Evolutionary conservation across 2,797 vertebrate species (phyloP).

Genomic region (Ptychobarbus kaznakovi): DNA sequence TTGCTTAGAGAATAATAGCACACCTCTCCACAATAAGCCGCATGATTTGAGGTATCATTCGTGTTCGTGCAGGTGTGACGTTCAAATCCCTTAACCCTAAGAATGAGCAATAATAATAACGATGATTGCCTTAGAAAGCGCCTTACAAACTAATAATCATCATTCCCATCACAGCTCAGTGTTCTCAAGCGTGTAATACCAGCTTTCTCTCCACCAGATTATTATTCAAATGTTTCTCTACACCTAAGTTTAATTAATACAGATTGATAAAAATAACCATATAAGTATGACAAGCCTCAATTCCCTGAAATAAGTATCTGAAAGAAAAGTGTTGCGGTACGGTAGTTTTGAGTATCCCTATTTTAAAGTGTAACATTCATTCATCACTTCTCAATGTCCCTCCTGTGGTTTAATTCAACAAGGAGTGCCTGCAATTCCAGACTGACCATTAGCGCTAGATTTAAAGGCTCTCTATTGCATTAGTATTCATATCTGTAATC

Average conservation of each 20-base stretch:
- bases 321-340: not conserved
- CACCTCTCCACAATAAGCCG: not conserved
- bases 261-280: not conserved
- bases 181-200: constrained; percentile 25
- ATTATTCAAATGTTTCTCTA: constrained; percentile 24
- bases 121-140: constrained; percentile 14
- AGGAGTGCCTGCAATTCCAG: constrained; percentile 6
- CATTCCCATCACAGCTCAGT: constrained; percentile 15
- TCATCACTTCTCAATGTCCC: constrained; percentile 18
- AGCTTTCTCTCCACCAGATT: constrained; percentile 8
- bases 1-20: not conserved
- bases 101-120: constrained; percentile 12
- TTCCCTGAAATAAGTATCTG: not conserved
- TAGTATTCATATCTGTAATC: constrained; percentile 26
- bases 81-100: constrained; percentile 10
- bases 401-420: constrained; percentile 39
- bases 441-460: constrained; percentile 27
- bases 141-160: constrained; percentile 14
- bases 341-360: not conserved
- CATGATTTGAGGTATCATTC: constrained; percentile 38
- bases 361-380: constrained; percentile 26
- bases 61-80: constrained; percentile 5
- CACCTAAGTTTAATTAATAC: constrained; percentile 18
- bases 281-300: not conserved
- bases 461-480: constrained; percentile 31